phyloP scores from a whole-genome alignment of 2,113 vertebrate species.

The Lontra canadensis region DNA sequence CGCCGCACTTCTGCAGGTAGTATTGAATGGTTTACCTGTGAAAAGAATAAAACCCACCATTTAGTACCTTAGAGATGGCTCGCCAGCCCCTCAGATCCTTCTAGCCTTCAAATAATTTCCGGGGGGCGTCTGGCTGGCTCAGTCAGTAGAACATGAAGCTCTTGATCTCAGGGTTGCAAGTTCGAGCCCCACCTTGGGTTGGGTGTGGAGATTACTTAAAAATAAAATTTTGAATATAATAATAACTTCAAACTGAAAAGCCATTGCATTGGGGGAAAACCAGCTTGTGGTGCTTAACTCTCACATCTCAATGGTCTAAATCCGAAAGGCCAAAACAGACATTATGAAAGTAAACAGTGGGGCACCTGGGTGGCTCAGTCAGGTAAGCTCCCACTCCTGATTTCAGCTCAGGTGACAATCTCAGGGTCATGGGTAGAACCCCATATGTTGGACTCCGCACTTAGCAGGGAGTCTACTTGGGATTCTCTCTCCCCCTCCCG shows the following conservation, averaged over 20 bases:
- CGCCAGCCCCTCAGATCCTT: background rate
- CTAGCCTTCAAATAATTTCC: background rate
- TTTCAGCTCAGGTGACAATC: background rate
- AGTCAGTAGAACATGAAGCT: background rate
- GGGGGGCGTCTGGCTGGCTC: background rate
- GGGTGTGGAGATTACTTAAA: background rate
- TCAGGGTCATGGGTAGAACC: background rate
- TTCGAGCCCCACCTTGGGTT: background rate
- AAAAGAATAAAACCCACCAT: constrained; percentile 10
- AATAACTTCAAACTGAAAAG: background rate
- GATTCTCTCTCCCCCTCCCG: background rate
- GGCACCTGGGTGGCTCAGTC: background rate
- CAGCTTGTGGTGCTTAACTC: background rate
- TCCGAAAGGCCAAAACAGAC: background rate
- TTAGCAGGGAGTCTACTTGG: background rate
- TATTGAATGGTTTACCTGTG: background rate
- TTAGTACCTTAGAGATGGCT: background rate
- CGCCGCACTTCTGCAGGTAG: background rate
- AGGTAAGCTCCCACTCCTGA: background rate
- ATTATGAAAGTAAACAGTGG: background rate
- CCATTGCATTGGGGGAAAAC: background rate
- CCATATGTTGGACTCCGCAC: background rate
- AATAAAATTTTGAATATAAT: background rate
- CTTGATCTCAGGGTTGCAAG: background rate
- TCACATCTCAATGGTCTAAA: background rate